A percentile compares a stretch with the other conserved stretches of the same genome.
phyloP scores from a whole-genome alignment of 2,113 vertebrate species.

The Orycteropus afer region DNA sequence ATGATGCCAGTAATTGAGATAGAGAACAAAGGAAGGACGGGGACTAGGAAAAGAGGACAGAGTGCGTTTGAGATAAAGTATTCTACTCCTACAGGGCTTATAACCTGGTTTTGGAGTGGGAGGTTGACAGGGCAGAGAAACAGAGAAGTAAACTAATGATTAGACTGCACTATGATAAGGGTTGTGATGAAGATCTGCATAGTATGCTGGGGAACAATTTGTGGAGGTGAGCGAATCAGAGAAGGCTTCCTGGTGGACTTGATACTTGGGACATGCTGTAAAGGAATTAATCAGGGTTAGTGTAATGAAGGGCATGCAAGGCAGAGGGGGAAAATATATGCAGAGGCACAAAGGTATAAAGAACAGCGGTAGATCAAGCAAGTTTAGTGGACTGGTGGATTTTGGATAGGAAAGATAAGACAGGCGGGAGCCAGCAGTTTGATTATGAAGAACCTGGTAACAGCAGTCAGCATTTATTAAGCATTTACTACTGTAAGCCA shows the following conservation, averaged over 20 bases:
- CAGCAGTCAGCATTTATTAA: not conserved
- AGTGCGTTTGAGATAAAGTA: not conserved
- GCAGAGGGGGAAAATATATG: not conserved
- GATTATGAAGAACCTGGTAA: not conserved
- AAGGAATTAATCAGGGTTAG: constrained; percentile 18
- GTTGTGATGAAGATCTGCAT: not conserved
- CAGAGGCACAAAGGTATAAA: not conserved
- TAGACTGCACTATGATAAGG: not conserved
- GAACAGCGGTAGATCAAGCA: not conserved
- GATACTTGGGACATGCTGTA: not conserved
- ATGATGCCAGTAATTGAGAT: not conserved
- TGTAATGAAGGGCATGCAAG: not conserved
- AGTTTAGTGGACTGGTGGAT: not conserved
- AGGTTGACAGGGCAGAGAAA: not conserved
- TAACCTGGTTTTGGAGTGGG: not conserved
- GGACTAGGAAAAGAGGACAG: not conserved
- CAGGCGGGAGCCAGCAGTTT: not conserved
- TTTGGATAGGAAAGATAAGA: not conserved
- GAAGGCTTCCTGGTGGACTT: not conserved
- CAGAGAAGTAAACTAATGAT: not conserved
- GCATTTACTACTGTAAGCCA: not conserved
- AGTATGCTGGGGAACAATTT: not conserved
- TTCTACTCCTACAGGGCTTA: not conserved
- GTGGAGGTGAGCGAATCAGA: not conserved
- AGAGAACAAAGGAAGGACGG: not conserved